Conservation (phyloP, 2,113 vertebrate genomes). For the Calonectris borealis region DNA sequence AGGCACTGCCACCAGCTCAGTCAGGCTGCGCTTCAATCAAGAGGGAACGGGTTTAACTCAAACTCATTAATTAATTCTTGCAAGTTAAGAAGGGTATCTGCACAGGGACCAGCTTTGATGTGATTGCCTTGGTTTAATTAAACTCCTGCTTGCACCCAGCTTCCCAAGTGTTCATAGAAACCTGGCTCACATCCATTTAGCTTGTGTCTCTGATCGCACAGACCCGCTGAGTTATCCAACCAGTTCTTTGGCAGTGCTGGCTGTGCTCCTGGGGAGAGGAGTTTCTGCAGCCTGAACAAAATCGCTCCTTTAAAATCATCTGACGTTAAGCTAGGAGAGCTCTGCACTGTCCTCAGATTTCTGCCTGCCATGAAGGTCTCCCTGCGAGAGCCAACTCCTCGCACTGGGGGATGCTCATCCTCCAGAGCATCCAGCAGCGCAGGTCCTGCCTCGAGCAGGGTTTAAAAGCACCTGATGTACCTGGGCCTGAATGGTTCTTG, state of each 20-base stretch:
- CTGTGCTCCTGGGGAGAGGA: neutral
- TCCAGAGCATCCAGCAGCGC: neutral
- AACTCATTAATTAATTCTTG: slow-evolving; percentile 9
- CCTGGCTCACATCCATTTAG: neutral
- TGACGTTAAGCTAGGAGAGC: neutral
- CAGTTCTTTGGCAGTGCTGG: neutral
- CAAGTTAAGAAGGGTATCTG: neutral
- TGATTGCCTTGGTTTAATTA: slow-evolving; percentile 44
- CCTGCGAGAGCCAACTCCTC: accelerated
- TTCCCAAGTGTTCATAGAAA: neutral
- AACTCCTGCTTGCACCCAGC: neutral
- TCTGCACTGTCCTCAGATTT: accelerated
- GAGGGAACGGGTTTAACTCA: neutral
- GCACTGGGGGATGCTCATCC: accelerated
- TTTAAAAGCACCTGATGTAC: neutral
- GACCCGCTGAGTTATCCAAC: neutral
- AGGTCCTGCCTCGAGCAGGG: neutral
- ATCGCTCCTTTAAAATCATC: neutral
- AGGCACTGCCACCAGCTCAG: neutral
- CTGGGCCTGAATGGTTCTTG: neutral
- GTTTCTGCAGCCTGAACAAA: neutral
- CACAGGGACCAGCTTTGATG: neutral
- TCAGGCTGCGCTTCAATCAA: neutral
- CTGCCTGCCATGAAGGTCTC: neutral
- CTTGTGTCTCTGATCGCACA: neutral